These are phyloP conservation scores for Magallana angulata DNA, from an alignment of 1,140 invertebrate genomes.

Conservation along the genomic window DNA sequence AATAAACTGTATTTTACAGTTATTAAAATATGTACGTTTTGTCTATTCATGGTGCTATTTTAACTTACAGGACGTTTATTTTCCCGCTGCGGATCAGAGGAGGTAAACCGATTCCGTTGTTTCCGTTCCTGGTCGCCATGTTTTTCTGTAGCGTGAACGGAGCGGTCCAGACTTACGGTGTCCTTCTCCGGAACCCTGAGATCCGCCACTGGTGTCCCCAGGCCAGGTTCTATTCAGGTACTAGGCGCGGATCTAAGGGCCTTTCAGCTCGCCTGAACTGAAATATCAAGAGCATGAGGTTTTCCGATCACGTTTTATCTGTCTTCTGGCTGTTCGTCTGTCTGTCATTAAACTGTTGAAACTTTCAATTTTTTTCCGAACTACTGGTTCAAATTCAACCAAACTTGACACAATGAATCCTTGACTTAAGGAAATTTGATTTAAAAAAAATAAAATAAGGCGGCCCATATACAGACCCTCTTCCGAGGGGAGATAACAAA, in stretches of 20 bases:
- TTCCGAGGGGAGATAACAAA: background rate
- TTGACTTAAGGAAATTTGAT: too few relatives aligned
- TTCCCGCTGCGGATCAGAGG: constrained; percentile 80
- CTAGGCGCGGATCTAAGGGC: too few relatives aligned
- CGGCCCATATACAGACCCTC: background rate
- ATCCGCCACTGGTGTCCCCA: background rate
- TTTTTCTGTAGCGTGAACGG: constrained; percentile 82
- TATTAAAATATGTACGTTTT: background rate
- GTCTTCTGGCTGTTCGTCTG: background rate
- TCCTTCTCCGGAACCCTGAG: constrained; percentile 63
- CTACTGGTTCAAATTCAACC: too few relatives aligned
- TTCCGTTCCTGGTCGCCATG: constrained; percentile 79
- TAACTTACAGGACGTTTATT: constrained; percentile 79
- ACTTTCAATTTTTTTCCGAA: background rate
- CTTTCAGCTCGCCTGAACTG: too few relatives aligned
- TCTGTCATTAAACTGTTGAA: background rate
- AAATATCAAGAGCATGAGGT: background rate
- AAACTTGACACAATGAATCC: too few relatives aligned
- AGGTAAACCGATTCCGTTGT: constrained; percentile 80
- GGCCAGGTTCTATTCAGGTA: background rate
- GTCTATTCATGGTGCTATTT: background rate
- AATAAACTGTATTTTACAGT: background rate
- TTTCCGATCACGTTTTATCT: background rate
- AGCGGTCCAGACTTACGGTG: constrained; percentile 79
- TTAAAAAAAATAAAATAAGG: background rate